Conservation (phyloP, 2,888 invertebrate species). For the Coenonympha glycerion region DNA sequence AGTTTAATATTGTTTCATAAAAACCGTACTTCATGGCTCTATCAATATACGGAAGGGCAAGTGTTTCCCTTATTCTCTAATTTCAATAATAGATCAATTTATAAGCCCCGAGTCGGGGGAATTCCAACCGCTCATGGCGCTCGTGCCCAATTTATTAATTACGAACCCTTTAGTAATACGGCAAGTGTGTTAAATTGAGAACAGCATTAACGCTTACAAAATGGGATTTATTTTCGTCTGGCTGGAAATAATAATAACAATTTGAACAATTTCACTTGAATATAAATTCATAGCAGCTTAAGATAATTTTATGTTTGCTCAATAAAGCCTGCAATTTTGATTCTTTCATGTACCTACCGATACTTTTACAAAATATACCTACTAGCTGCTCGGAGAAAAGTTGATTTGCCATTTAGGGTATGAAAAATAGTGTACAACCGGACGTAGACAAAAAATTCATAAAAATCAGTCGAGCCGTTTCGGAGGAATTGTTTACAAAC, state of each 20-base stretch:
- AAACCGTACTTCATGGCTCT: too few species aligned
- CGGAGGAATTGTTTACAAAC: too few species aligned
- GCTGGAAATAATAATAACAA: neutral
- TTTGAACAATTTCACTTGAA: neutral
- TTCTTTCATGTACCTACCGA: too few species aligned
- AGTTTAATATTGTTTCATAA: too few species aligned
- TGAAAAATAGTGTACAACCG: too few species aligned
- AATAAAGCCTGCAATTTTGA: neutral
- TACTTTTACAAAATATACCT: too few species aligned
- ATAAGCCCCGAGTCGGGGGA: constrained; percentile 17
- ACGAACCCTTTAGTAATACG: neutral
- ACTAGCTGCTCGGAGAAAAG: too few species aligned
- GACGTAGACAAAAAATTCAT: too few species aligned
- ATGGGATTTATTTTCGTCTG: neutral
- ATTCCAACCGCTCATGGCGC: constrained; percentile 1
- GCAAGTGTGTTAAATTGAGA: constrained; percentile 5
- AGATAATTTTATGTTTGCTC: neutral
- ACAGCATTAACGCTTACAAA: neutral
- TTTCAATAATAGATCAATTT: constrained; percentile 25
- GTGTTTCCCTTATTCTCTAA: constrained; percentile 12
- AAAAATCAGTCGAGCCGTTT: too few species aligned
- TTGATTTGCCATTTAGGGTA: too few species aligned
- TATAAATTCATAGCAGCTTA: neutral
- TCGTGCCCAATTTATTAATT: constrained; percentile 7
- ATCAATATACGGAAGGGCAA: too few species aligned